Evolutionary conservation across 1,140 invertebrate species (phyloP), one percentile per base, ranked within the genome.

Genomic region (Physella acuta): DNA sequence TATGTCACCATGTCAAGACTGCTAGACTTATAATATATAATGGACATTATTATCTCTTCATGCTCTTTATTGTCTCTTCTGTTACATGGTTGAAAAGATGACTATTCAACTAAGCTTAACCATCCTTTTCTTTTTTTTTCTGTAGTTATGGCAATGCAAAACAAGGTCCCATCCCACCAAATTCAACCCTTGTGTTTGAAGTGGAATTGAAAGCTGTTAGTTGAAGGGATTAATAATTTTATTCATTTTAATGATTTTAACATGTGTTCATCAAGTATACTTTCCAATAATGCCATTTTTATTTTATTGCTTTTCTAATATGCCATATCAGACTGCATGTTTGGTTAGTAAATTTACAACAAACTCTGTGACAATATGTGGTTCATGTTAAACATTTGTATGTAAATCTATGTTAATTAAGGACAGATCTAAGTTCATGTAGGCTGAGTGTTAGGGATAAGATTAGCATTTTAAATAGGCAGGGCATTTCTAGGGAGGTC

Each of bases 151-250:
- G 82, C 11, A 77, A 74, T 52, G 67, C 78, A 11, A 72, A 70
- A 53, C 62, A 74, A 28, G 78, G 79, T 24, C 72, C 75, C 4
- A 81, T 82, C 39, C 81, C 82, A 34, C 71, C 80, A 17, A 82
- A 82, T 73, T 82, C 79, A 71, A 83, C 81, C 26, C 74, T 84
- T 1, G 61, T 78, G 20, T 84, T 83, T 77, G 81, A 83, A 63
- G 76, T 84, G 24, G 82, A 84, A 72, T 68, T 84, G 49, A 93
- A 91, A 80, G 89, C 89, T 82, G 89, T 94, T 59, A 89, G 68
- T 68, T 82, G 71, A 78, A 3, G 51, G 39, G 20, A 44, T 11
- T 8, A 44, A 44, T n/a, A n/a, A n/a, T n/a, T n/a, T n/a, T n/a
- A n/a, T n/a, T 11, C 39, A 44, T 44, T 44, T 44, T 44, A 44